Percentiles rank a stretch among this genome's conserved stretches.
phyloP scores from a whole-genome alignment of 2,797 vertebrate species.

The Chelmon rostratus region DNA sequence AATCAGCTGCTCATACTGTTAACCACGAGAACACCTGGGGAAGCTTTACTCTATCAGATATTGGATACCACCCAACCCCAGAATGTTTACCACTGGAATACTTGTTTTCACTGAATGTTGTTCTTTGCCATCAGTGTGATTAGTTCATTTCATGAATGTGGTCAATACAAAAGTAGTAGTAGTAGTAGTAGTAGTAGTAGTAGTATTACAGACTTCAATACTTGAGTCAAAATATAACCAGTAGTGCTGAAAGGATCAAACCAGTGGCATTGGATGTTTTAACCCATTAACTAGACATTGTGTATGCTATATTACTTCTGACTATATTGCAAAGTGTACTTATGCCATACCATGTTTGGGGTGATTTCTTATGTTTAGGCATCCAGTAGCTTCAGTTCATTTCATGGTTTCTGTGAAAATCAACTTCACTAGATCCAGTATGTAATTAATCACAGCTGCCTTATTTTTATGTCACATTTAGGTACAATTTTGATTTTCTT shows the following conservation, averaged over 20 bases:
- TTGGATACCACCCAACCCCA: too few relatives aligned
- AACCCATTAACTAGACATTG: background rate
- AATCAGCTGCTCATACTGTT: too few relatives aligned
- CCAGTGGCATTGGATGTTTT: slow-evolving; percentile 2
- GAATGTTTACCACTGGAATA: too few relatives aligned
- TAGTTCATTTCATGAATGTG: background rate
- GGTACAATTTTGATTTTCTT: background rate
- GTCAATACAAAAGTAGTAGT: background rate
- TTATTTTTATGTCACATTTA: background rate
- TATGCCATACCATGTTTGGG: background rate
- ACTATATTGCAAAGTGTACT: background rate
- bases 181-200: background rate
- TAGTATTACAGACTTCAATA: background rate
- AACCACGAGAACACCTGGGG: too few relatives aligned
- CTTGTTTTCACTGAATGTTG: background rate
- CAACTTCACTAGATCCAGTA: background rate
- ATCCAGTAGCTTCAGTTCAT: background rate
- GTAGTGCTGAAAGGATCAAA: background rate
- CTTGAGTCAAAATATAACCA: background rate
- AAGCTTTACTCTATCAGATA: too few relatives aligned
- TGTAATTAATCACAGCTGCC: background rate
- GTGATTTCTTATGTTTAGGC: background rate
- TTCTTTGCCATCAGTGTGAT: slow-evolving; percentile 12
- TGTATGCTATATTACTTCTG: background rate
- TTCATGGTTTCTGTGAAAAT: background rate